Evolutionary conservation across 2,113 vertebrate genomes (phyloP), one percentile per base, ranked within the genome.

Genomic region (Halcyon malimbica): DNA sequence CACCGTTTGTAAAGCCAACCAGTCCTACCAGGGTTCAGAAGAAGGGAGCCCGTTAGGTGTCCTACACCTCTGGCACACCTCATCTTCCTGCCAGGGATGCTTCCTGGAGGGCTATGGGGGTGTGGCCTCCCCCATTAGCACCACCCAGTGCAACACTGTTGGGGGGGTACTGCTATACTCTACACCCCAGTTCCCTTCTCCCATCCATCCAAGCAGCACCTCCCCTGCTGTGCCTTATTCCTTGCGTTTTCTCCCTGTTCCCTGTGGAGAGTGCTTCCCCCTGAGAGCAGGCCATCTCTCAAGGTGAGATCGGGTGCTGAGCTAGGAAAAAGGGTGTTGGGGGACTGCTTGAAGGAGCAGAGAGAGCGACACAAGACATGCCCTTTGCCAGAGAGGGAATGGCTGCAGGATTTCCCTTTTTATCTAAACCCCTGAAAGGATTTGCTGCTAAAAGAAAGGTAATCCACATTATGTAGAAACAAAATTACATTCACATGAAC

Each of bases 401-500:
- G 50, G 74, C 92, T 91, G 77, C 62, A 85, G 89, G 91, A 91
- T 95, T 91, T 91, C 92, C 89, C 86, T 76, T 92, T 96, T 91
- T 76, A 87, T 94, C 92, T 94, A 84, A 96, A 63, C 57, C 89
- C 87, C 89, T 33, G 70, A 91, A 91, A 26, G 51, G 86, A 83
- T 94, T 84, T 91, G 74, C 94, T 11, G 4, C 92, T 90, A 92
- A 94, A 95, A 91, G 83, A 84, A 94, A 95, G 86, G 93, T 96
- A 96, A 92, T 94, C 95, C 95, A 96, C 84, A 90, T 90, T 85
- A 94, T 85, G 90, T 90, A 53, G 93, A 94, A 94, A 93, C 50
- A 73, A 90, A 94, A 96, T 96, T 95, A 93, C 67, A 91, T 89
- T 96, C 93, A 93, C 94, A 88, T 97, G 96, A 97, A 65, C 91